Percentiles rank a stretch among this genome's conserved stretches.
phyloP scores from a whole-genome alignment of 92 coral and sea anemone species.

The Phenganax stokvisi region DNA sequence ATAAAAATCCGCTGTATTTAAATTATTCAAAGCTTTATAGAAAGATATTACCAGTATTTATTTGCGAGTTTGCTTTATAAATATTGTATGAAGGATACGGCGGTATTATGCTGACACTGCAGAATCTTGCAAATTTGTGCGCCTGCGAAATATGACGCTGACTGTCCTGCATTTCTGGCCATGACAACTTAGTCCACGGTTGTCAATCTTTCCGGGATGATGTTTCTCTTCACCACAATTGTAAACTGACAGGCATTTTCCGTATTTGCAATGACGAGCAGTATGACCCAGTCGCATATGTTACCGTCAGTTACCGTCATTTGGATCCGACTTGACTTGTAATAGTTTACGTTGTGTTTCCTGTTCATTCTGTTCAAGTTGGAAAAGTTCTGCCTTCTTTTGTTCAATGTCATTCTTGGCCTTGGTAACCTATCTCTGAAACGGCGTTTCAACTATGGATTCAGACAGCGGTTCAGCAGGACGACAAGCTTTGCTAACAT shows the following conservation, averaged over 20 bases:
- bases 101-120: not conserved
- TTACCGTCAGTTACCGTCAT: slow-evolving; percentile 50
- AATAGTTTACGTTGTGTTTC: slow-evolving; percentile 10
- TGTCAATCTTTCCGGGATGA: slow-evolving; percentile 42
- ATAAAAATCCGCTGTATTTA: too few species aligned
- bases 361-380: slow-evolving; percentile 32
- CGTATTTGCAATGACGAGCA: slow-evolving; percentile 41
- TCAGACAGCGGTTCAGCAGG: too few species aligned
- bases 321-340: slow-evolving; percentile 45
- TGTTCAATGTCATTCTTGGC: slow-evolving; percentile 24
- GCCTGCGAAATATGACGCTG: not conserved
- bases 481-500: too few species aligned
- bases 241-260: slow-evolving; percentile 43
- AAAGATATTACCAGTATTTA: not conserved
- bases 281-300: slow-evolving; percentile 55
- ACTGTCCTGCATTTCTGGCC: slow-evolving; percentile 9
- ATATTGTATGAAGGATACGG: not conserved
- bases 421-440: slow-evolving; percentile 40
- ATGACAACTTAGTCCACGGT: slow-evolving; percentile 31
- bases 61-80: not conserved
- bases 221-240: slow-evolving; percentile 48
- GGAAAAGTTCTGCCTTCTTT: slow-evolving; percentile 38
- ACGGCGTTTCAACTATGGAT: slow-evolving; percentile 24
- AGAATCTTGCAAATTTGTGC: not conserved
- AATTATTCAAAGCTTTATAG: not conserved